A percentile compares a stretch with the other conserved stretches of the same genome.
These are phyloP conservation scores for Ascaphus truei DNA, from an alignment of 2,113 vertebrate species.

Conservation along the genomic window DNA sequence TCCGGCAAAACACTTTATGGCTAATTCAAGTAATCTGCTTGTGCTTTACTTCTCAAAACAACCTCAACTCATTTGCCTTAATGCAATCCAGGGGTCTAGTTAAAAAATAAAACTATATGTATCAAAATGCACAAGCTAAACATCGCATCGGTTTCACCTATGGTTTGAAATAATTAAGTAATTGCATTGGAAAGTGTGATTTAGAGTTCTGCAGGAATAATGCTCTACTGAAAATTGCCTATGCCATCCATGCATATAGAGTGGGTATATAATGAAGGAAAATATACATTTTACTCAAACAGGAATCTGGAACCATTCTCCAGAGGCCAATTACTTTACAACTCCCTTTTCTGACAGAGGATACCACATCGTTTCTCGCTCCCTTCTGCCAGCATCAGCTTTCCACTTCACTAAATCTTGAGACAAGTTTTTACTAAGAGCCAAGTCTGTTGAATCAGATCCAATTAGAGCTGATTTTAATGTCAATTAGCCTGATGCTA, in stretches of 20 bases:
- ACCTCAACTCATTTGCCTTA: too few relatives aligned
- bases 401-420: constrained; percentile 41
- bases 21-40: too few relatives aligned
- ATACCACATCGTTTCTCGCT: background rate
- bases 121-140: too few relatives aligned
- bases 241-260: background rate
- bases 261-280: background rate
- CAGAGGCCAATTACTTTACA: constrained; percentile 10
- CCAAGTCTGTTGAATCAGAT: constrained; percentile 41
- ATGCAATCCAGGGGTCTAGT: too few relatives aligned
- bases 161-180: too few relatives aligned
- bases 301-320: constrained; percentile 5
- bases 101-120: too few relatives aligned
- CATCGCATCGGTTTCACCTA: too few relatives aligned
- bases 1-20: too few relatives aligned
- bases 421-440: constrained; percentile 33
- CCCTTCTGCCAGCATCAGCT: constrained; percentile 38
- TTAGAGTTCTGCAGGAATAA: background rate
- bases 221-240: background rate
- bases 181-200: too few relatives aligned
- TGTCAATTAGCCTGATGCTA: constrained; percentile 51
- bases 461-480: constrained; percentile 51
- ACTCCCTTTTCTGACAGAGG: background rate
- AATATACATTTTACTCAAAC: background rate
- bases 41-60: too few relatives aligned